Conservation (phyloP, 2,888 invertebrate species). For the Charanyca ferruginea region DNA sequence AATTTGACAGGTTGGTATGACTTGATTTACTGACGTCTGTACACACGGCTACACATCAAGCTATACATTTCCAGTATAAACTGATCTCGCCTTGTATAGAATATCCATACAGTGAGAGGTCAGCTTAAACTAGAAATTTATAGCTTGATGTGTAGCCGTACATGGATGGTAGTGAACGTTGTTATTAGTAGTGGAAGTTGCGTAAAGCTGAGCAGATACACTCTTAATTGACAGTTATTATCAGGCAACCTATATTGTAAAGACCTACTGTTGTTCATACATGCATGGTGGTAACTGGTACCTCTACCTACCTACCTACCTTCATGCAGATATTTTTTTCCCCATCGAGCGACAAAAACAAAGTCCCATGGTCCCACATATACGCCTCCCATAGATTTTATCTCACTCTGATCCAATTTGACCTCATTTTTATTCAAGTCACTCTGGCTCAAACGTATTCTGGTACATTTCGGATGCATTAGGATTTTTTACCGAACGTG, state of each 20-base stretch:
- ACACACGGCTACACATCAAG: too few species aligned
- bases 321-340: slow-evolving; percentile 41
- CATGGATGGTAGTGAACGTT: slow-evolving; percentile 18
- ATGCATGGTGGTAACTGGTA: neutral
- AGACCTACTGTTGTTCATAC: neutral
- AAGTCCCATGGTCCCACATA: slow-evolving; percentile 57
- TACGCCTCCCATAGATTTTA: slow-evolving; percentile 77
- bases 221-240: slow-evolving; percentile 34
- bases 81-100: too few species aligned
- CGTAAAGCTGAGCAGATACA: slow-evolving; percentile 34
- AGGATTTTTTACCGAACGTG: slow-evolving; percentile 73
- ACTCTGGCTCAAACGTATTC: slow-evolving; percentile 81
- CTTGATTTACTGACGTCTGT: too few species aligned
- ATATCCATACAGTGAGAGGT: too few species aligned
- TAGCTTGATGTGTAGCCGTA: too few species aligned
- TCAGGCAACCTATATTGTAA: slow-evolving; percentile 10
- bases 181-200: slow-evolving; percentile 33
- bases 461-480: slow-evolving; percentile 86
- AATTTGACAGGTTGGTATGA: too few species aligned
- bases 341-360: slow-evolving; percentile 54
- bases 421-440: slow-evolving; percentile 89
- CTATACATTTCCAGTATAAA: too few species aligned
- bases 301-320: slow-evolving; percentile 2
- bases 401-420: slow-evolving; percentile 85
- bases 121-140: too few species aligned